These are phyloP conservation scores for Rhinoraja longicauda DNA, from an alignment of 2,797 vertebrate genomes.

Conservation along the genomic window DNA sequence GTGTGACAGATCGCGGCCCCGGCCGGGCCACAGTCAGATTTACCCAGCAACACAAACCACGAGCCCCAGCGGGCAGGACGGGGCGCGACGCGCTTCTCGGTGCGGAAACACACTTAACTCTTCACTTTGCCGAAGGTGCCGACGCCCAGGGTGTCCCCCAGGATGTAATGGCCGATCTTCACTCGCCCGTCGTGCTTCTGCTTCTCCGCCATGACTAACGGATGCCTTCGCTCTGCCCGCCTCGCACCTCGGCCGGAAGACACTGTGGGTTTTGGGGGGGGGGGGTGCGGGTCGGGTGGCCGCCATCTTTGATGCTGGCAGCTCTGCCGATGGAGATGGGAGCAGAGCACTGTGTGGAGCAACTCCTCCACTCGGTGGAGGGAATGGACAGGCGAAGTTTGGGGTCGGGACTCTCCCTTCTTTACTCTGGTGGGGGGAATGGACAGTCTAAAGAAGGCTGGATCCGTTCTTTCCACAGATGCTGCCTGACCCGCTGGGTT, in stretches of 20 bases:
- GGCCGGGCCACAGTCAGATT: too few species aligned
- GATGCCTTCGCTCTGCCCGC: slow-evolving; percentile 20
- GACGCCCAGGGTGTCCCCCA: slow-evolving; percentile 94
- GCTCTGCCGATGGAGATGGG: too few species aligned
- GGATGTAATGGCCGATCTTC: slow-evolving; percentile 91
- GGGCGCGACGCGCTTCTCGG: too few species aligned
- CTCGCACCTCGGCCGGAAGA: neutral
- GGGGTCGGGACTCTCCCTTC: too few species aligned
- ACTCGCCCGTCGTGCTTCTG: slow-evolving; percentile 90
- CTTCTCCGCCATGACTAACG: slow-evolving; percentile 83
- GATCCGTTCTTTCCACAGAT: too few species aligned
- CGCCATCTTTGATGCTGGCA: neutral
- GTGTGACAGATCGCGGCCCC: neutral
- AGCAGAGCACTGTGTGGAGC: too few species aligned
- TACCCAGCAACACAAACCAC: neutral
- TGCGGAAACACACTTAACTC: slow-evolving; percentile 72
- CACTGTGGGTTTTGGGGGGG: neutral
- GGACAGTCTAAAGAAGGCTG: too few species aligned
- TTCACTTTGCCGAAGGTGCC: slow-evolving; percentile 98
- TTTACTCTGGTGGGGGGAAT: too few species aligned
- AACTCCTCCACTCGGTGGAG: too few species aligned
- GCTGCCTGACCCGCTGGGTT: too few species aligned
- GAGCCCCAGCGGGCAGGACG: neutral
- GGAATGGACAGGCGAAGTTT: too few species aligned
- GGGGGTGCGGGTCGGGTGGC: too few species aligned